Conservation (phyloP, 2,113 vertebrate species). For the Sander lucioperca region DNA sequence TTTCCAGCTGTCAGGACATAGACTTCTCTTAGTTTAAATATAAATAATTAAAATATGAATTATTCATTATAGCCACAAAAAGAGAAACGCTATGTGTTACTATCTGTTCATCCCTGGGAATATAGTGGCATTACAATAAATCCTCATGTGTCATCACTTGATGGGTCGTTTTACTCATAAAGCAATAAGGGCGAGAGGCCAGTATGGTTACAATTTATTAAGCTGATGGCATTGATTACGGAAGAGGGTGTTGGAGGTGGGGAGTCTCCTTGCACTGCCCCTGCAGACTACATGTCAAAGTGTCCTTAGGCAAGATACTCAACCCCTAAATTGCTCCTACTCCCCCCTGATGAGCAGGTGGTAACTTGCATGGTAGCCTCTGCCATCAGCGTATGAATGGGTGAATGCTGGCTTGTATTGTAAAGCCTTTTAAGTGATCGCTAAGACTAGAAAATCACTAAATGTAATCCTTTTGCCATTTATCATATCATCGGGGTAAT, state of each 20-base stretch:
- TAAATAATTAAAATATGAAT: not conserved
- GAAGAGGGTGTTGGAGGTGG: not conserved
- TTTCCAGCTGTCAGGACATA: not conserved
- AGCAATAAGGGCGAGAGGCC: not conserved
- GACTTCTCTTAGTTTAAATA: not conserved
- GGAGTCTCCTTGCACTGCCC: not conserved
- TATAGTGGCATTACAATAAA: not conserved
- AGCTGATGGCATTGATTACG: slow-evolving; percentile 26
- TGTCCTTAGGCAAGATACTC: no score
- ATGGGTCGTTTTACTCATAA: slow-evolving; percentile 17
- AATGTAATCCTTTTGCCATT: not conserved
- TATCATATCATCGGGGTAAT: not conserved
- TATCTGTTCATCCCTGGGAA: no score
- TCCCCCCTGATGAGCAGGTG: no score
- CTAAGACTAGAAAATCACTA: no score
- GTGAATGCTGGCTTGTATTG: no score
- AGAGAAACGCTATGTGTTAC: not conserved
- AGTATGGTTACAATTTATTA: not conserved
- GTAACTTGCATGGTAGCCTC: no score
- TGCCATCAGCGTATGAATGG: no score
- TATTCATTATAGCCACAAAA: not conserved
- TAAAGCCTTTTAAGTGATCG: no score
- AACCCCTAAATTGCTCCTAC: no score
- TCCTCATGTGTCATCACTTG: not conserved
- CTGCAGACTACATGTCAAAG: no score